A percentile compares a stretch with the other conserved stretches of the same genome.
phyloP scores from a whole-genome alignment of 2,797 vertebrate genomes.

The Diplodus sargus region DNA sequence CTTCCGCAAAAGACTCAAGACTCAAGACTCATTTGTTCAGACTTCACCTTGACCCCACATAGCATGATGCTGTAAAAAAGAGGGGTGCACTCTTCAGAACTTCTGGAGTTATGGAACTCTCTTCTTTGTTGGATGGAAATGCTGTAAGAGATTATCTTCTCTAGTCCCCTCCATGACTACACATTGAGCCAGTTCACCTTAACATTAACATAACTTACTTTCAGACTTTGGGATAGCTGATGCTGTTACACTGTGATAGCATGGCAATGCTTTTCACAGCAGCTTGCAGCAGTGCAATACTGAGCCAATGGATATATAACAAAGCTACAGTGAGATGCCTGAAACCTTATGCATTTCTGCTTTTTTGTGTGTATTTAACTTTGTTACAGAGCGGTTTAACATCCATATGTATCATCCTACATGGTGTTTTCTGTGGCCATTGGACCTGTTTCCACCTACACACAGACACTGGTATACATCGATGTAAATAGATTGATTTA shows the following conservation, averaged over 20 bases:
- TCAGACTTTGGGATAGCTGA: neutral
- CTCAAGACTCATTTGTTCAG: too few relatives aligned
- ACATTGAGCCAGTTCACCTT: neutral
- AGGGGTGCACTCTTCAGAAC: neutral
- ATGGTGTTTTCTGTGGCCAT: conserved; percentile 3
- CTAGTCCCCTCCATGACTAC: neutral
- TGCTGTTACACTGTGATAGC: neutral
- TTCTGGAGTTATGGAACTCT: neutral
- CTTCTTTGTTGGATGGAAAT: neutral
- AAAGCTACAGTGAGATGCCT: neutral
- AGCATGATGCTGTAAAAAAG: neutral
- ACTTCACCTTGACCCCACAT: too few relatives aligned
- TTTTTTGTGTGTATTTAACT: neutral
- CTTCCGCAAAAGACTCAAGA: too few relatives aligned
- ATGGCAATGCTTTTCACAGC: neutral
- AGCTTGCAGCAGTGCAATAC: neutral
- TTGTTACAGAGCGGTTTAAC: neutral
- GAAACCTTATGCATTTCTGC: neutral
- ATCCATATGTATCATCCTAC: conserved; percentile 4
- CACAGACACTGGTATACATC: neutral
- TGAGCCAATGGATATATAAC: neutral
- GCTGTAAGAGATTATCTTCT: neutral
- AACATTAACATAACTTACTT: neutral
- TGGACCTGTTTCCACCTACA: neutral
- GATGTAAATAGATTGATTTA: conserved; percentile 57